These are phyloP conservation scores for Tylochromis polylepis DNA, from an alignment of 2,113 vertebrate species.

Conservation along the genomic window DNA sequence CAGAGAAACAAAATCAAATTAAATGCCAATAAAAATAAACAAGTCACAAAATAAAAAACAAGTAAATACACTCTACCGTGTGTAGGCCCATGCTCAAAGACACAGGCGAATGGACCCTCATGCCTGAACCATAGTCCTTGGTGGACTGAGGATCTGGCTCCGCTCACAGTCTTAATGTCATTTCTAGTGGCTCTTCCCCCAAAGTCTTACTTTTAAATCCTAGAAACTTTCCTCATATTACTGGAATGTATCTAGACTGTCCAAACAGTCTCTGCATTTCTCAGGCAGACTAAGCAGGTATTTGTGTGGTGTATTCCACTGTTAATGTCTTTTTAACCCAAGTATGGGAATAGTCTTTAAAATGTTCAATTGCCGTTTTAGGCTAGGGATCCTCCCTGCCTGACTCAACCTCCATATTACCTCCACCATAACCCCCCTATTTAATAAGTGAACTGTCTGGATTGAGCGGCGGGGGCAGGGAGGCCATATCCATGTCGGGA, in stretches of 20 bases:
- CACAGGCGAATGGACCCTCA: slow-evolving; percentile 50
- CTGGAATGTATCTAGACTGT: slow-evolving; percentile 57
- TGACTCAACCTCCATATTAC: slow-evolving; percentile 78
- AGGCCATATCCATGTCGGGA: slow-evolving; percentile 77
- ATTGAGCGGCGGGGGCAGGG: slow-evolving; percentile 70
- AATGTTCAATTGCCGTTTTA: slow-evolving; percentile 91
- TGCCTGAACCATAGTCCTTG: slow-evolving; percentile 82
- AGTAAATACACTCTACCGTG: slow-evolving; percentile 76
- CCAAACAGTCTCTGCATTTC: slow-evolving; percentile 83
- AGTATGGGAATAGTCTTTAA: slow-evolving; percentile 78
- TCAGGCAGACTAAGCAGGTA: slow-evolving; percentile 85
- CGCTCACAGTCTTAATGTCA: slow-evolving; percentile 75
- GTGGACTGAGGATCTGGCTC: slow-evolving; percentile 80
- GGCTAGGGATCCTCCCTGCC: slow-evolving; percentile 88
- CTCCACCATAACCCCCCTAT: slow-evolving; percentile 86
- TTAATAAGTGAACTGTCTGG: slow-evolving; percentile 88
- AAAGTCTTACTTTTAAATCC: slow-evolving; percentile 64
- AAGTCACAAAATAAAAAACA: slow-evolving; percentile 72
- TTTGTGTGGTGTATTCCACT: slow-evolving; percentile 83
- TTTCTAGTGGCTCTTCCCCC: slow-evolving; percentile 62
- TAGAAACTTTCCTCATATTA: slow-evolving; percentile 80
- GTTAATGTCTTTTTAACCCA: slow-evolving; percentile 79
- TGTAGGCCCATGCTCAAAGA: slow-evolving; percentile 73
- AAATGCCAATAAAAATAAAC: slow-evolving; percentile 64
- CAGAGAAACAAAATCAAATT: slow-evolving; percentile 65